phyloP scores from a whole-genome alignment of 2,888 invertebrate species.

The Agriotes lineatus region DNA sequence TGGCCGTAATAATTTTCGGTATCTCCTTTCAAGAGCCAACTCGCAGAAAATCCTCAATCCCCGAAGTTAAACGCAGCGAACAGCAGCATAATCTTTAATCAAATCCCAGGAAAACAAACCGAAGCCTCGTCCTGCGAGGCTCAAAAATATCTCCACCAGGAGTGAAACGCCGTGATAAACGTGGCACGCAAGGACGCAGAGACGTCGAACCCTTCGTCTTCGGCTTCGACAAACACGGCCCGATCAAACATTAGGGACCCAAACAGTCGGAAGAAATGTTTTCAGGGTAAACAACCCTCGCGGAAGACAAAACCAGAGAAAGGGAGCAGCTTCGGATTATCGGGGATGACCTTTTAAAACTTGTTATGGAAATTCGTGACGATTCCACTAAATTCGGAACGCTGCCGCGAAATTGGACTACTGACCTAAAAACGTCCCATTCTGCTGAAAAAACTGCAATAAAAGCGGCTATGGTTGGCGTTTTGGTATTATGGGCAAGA shows the following conservation, averaged over 20 bases:
- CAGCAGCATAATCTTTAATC: neutral
- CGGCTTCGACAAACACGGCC: slow-evolving; percentile 26
- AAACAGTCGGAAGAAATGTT: slow-evolving; percentile 37
- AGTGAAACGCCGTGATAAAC: slow-evolving; percentile 25
- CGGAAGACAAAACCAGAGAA: slow-evolving; percentile 35
- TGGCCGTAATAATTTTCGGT: too few species aligned
- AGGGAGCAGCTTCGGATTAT: slow-evolving; percentile 29
- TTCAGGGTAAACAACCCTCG: slow-evolving; percentile 35
- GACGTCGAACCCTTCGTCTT: slow-evolving; percentile 23
- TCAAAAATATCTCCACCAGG: slow-evolving; percentile 16
- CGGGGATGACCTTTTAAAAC: slow-evolving; percentile 32
- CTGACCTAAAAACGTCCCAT: neutral
- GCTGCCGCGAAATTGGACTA: neutral
- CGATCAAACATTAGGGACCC: slow-evolving; percentile 36
- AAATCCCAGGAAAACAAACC: neutral
- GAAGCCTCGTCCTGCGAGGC: neutral
- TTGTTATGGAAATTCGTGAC: slow-evolving; percentile 22
- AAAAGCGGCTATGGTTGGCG: too few species aligned
- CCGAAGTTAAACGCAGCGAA: slow-evolving; percentile 10
- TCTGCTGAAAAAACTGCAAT: neutral
- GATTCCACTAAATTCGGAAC: neutral
- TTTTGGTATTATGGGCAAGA: too few species aligned
- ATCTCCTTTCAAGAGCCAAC: too few species aligned
- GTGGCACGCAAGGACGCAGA: slow-evolving; percentile 14
- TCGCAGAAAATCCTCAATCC: too few species aligned